Conservation (phyloP, 2,113 vertebrate species). For the Coptodon rendalli region DNA sequence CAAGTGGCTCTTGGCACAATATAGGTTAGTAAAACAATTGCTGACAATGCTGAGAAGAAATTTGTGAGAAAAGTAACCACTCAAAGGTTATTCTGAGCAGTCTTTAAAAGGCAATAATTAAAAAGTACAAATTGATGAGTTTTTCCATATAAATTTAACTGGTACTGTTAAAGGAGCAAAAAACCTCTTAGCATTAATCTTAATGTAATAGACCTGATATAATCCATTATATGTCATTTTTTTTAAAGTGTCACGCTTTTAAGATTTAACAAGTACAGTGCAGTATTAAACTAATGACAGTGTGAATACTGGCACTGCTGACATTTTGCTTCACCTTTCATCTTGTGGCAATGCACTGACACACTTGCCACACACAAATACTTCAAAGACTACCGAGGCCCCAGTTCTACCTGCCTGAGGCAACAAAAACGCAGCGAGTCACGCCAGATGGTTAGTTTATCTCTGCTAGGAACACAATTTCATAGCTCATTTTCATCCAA, state of each 20-base stretch:
- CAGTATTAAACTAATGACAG: neutral
- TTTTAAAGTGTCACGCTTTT: neutral
- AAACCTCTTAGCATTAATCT: neutral
- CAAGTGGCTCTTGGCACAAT: accelerated
- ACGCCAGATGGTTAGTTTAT: neutral
- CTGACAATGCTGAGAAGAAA: neutral
- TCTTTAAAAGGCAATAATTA: neutral
- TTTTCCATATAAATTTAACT: neutral
- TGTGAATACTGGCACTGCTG: neutral
- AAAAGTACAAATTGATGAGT: neutral
- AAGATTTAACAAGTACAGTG: neutral
- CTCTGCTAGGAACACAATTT: neutral
- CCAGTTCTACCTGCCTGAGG: neutral
- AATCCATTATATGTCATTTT: neutral
- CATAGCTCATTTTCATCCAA: neutral
- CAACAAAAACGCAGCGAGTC: neutral
- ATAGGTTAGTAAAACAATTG: neutral
- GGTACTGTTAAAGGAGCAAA: neutral
- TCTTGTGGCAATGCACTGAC: neutral
- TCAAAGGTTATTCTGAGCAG: neutral
- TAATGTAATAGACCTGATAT: neutral
- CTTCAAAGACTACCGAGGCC: slow-evolving; percentile 20
- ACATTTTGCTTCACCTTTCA: slow-evolving; percentile 48
- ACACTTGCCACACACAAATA: neutral
- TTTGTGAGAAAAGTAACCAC: neutral